Evolutionary conservation across 2,113 vertebrate genomes (phyloP).

Genomic region (Machaerirhynchus nigripectus): DNA sequence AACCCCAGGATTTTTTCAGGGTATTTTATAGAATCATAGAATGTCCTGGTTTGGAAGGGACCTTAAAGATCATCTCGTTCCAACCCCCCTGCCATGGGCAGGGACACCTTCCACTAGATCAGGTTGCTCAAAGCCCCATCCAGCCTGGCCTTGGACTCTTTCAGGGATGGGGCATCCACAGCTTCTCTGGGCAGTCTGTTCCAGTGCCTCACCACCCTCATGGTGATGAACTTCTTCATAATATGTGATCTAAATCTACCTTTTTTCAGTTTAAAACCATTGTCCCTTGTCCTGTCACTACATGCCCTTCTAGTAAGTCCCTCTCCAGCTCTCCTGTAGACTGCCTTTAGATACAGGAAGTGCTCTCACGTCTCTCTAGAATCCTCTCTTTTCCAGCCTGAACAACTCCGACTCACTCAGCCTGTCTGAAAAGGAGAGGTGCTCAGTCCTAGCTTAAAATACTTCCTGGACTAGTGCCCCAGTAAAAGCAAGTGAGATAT

Average conservation of each 20-base stretch:
- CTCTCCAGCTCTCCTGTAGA: background rate
- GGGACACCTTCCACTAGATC: background rate
- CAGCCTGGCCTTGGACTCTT: background rate
- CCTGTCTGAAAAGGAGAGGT: background rate
- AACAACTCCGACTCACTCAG: background rate
- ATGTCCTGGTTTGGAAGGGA: background rate
- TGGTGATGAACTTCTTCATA: background rate
- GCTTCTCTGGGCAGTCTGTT: background rate
- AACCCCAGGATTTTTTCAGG: background rate
- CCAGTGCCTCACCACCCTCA: background rate
- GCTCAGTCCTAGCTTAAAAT: background rate
- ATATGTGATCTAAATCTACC: background rate
- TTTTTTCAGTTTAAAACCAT: background rate
- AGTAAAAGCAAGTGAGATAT: background rate
- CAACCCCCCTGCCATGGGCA: background rate
- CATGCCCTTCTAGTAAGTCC: background rate
- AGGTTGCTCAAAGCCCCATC: background rate
- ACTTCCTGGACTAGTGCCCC: background rate
- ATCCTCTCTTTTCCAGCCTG: background rate
- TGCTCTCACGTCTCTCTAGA: background rate
- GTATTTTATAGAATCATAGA: background rate
- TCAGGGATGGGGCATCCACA: background rate
- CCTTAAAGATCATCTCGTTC: background rate
- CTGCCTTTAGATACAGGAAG: background rate
- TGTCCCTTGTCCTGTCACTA: background rate